These are phyloP conservation scores for Hipposideros larvatus DNA, from an alignment of 2,797 vertebrate genomes.

Conservation along the genomic window DNA sequence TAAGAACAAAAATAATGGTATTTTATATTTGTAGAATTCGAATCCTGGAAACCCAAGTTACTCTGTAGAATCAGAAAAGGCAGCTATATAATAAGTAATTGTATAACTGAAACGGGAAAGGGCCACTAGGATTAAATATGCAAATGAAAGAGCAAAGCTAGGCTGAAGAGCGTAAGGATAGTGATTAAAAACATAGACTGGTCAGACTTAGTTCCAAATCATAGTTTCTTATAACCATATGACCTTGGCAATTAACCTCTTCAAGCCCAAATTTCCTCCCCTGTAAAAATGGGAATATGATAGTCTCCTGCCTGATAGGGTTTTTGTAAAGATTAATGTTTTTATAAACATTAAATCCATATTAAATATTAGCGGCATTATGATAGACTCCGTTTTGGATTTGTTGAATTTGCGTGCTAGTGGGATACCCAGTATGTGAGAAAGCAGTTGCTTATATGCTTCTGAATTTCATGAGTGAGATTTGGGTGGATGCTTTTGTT, in stretches of 20 bases:
- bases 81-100: neutral
- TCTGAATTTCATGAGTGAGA: neutral
- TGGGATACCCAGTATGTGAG: neutral
- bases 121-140: neutral
- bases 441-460: neutral
- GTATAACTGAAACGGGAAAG: neutral
- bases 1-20: neutral
- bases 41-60: neutral
- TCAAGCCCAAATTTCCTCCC: neutral
- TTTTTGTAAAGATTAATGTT: constrained; percentile 13
- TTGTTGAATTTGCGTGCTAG: neutral
- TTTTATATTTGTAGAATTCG: neutral
- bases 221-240: neutral
- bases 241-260: neutral
- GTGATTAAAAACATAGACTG: neutral
- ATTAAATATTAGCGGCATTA: neutral
- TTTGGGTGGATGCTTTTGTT: neutral
- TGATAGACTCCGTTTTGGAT: neutral
- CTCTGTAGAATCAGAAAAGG: neutral
- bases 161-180: neutral
- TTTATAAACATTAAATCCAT: neutral
- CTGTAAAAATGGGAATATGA: neutral
- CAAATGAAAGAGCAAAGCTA: neutral
- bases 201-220: neutral
- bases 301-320: neutral